Percentiles rank a stretch among this genome's conserved stretches.
Evolutionary conservation across 1,140 invertebrate genomes (phyloP).

Genomic region (Callitettix versicolor): DNA sequence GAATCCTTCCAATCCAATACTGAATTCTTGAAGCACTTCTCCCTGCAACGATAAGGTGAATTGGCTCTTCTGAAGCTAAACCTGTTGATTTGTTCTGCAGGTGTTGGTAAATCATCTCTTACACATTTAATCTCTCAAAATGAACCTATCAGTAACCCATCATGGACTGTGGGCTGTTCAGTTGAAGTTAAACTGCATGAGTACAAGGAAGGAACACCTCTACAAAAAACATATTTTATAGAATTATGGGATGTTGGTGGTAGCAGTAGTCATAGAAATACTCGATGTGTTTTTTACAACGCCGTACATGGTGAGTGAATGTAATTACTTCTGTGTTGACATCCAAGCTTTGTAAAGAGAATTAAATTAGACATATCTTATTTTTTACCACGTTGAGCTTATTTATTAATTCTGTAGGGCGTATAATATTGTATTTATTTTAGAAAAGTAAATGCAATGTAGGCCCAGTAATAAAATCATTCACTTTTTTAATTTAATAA

Average conservation of each 20-base stretch:
- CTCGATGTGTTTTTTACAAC: slow-evolving; percentile 85
- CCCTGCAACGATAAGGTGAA: too few species aligned
- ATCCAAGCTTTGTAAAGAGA: not conserved
- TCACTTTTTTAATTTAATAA: too few species aligned
- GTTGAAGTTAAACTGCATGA: slow-evolving; percentile 93
- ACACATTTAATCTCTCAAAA: slow-evolving; percentile 85
- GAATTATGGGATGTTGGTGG: slow-evolving; percentile 96
- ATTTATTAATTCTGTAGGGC: too few species aligned
- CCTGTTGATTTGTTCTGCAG: too few species aligned
- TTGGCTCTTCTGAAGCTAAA: too few species aligned
- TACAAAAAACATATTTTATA: slow-evolving; percentile 84
- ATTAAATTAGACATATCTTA: not conserved
- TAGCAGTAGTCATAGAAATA: slow-evolving; percentile 82
- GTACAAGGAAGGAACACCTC: slow-evolving; percentile 86
- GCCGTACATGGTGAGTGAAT: slow-evolving; percentile 71
- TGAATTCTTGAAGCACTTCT: too few species aligned
- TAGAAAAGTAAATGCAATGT: too few species aligned
- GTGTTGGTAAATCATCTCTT: slow-evolving; percentile 90
- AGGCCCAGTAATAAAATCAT: too few species aligned
- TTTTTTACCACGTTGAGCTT: not conserved
- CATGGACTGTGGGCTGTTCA: slow-evolving; percentile 91
- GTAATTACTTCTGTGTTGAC: slow-evolving; percentile 2
- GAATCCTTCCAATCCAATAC: too few species aligned
- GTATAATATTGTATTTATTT: too few species aligned
- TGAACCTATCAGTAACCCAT: slow-evolving; percentile 69